A percentile compares a stretch with the other conserved stretches of the same genome.
phyloP scores from a whole-genome alignment of 2,113 vertebrate species.

The Tapirus terrestris region DNA sequence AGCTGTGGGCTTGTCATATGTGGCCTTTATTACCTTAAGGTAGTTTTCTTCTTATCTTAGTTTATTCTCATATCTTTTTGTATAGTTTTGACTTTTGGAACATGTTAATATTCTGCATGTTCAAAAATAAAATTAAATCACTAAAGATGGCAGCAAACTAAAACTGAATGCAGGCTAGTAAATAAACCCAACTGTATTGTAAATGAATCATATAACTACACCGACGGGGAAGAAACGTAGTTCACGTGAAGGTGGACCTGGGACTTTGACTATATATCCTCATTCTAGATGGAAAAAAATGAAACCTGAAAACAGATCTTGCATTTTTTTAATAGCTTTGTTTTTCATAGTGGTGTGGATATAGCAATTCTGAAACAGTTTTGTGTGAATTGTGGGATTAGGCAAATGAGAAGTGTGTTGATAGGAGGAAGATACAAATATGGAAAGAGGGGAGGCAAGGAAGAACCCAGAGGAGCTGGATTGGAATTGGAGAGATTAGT shows the following conservation, averaged over 20 bases:
- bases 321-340: not conserved
- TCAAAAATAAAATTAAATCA: not conserved
- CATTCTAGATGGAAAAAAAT: not conserved
- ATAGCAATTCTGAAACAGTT: not conserved
- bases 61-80: not conserved
- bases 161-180: not conserved
- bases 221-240: not conserved
- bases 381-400: not conserved
- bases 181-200: not conserved
- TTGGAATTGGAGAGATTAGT: not conserved
- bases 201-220: not conserved
- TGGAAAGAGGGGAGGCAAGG: not conserved
- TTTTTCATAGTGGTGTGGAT: not conserved
- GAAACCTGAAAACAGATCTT: not conserved
- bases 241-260: not conserved
- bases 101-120: not conserved
- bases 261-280: not conserved
- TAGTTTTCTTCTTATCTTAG: not conserved
- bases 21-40: not conserved
- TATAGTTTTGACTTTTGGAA: not conserved
- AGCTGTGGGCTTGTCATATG: not conserved
- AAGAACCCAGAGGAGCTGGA: not conserved
- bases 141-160: not conserved
- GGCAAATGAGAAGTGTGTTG: not conserved
- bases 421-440: rapidly evolving